Percentiles rank a stretch among this genome's conserved stretches.
phyloP scores from a whole-genome alignment of 1,140 invertebrate genomes.

The Pogonus chalceus region DNA sequence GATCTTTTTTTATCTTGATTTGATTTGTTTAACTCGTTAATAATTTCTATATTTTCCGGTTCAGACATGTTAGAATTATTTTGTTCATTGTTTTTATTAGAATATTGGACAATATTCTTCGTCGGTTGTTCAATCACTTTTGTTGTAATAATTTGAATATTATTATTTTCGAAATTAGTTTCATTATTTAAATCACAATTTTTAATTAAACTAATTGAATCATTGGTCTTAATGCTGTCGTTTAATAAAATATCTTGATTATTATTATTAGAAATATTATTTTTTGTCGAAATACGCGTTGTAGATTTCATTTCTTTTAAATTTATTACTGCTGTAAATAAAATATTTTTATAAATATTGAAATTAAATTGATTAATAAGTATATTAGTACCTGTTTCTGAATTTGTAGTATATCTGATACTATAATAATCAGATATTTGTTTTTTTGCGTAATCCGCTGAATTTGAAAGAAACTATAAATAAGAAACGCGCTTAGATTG shows the following conservation, averaged over 20 bases:
- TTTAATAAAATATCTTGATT: too few relatives aligned
- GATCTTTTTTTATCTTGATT: neutral
- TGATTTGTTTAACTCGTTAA: neutral
- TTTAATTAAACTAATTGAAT: too few relatives aligned
- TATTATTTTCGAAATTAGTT: neutral
- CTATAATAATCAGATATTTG: neutral
- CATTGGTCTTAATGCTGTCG: too few relatives aligned
- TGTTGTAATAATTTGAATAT: neutral
- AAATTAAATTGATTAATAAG: neutral
- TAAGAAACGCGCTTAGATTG: neutral
- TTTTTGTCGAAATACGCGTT: neutral
- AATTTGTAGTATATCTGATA: neutral
- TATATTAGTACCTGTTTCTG: neutral
- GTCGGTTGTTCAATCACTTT: neutral
- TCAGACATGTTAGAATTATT: neutral
- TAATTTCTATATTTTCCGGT: neutral
- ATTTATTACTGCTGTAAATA: neutral
- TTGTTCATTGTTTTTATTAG: neutral
- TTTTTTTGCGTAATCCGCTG: neutral
- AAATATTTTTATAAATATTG: constrained; percentile 2
- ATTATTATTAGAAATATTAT: neutral
- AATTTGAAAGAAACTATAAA: neutral
- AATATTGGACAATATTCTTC: neutral
- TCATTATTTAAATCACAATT: neutral
- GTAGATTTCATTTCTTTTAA: neutral